These are phyloP conservation scores for Diploscapter pachys DNA, from an alignment of 1,140 invertebrate species.

Conservation along the genomic window DNA sequence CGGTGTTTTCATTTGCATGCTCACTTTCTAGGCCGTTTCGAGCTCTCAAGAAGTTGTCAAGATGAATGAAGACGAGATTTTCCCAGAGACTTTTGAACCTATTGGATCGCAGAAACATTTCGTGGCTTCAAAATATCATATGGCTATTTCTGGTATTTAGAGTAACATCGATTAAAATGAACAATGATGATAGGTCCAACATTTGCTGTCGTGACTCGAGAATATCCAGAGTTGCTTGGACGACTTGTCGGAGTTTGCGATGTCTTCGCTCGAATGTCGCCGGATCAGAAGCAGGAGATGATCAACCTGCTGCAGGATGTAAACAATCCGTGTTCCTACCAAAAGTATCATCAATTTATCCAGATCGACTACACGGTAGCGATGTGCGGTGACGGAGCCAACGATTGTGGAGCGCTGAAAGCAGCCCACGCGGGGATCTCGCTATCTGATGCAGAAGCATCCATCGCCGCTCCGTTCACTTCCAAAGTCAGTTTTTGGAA, in stretches of 20 bases:
- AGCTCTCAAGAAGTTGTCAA: conserved; percentile 1
- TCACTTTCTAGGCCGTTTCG: background rate
- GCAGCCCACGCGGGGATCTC: conserved; percentile 92
- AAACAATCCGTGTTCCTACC: background rate
- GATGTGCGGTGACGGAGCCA: conserved; percentile 92
- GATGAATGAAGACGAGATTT: background rate
- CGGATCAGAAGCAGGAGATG: conserved; percentile 93
- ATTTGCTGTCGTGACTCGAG: conserved; percentile 50
- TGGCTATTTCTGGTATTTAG: conserved; percentile 13
- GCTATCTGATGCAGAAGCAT: conserved; percentile 87
- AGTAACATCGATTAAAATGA: background rate
- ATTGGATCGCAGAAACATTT: too few relatives aligned
- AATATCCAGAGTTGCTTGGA: conserved; percentile 57
- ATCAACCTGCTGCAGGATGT: conserved; percentile 79
- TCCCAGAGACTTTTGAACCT: background rate
- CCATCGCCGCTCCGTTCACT: conserved; percentile 94
- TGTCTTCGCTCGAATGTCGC: conserved; percentile 92
- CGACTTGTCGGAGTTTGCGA: conserved; percentile 57
- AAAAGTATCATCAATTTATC: background rate
- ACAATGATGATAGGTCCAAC: conserved; percentile 37
- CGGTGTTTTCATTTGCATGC: conserved; percentile 9
- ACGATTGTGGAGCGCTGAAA: conserved; percentile 77
- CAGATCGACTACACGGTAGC: conserved; percentile 71
- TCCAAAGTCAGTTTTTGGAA: conserved; percentile 67
- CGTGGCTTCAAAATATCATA: conserved; percentile 2